phyloP scores from a whole-genome alignment of 2,888 invertebrate species.

The Noctua janthe region DNA sequence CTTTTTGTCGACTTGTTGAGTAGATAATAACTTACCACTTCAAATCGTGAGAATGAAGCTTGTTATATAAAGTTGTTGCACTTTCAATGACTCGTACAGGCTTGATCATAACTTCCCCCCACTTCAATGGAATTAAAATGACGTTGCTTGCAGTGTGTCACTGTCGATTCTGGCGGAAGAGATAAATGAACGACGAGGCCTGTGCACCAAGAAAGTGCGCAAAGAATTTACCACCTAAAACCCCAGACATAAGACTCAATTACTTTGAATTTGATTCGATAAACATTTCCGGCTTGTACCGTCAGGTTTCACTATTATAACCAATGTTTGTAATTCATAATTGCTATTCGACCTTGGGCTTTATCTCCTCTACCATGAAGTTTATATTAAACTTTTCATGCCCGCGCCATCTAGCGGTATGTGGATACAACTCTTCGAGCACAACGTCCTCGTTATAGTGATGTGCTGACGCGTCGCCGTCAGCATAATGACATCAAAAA shows the following conservation, averaged over 20 bases:
- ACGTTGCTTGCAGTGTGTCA: constrained; percentile 9
- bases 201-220: not conserved
- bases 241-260: not conserved
- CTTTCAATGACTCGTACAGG: constrained; percentile 19
- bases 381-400: not conserved
- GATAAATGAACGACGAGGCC: constrained; percentile 5
- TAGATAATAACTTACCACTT: not conserved
- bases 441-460: not conserved
- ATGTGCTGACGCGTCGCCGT: not conserved
- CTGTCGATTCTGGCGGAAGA: not conserved
- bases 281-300: not conserved
- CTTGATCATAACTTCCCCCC: not conserved
- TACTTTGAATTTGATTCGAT: not conserved
- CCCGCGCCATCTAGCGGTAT: constrained; percentile 43
- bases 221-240: not conserved
- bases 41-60: constrained; percentile 8
- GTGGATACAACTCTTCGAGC: constrained; percentile 11
- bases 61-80: not conserved
- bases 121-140: not conserved
- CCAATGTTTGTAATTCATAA: constrained; percentile 27
- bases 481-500: not conserved
- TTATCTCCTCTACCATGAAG: constrained; percentile 37
- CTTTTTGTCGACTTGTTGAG: not conserved
- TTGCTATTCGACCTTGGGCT: constrained; percentile 39
- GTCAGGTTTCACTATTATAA: constrained; percentile 36